A percentile compares a stretch with the other conserved stretches of the same genome.
Conservation (phyloP, 2,113 vertebrate species). For the Otus sunia region DNA sequence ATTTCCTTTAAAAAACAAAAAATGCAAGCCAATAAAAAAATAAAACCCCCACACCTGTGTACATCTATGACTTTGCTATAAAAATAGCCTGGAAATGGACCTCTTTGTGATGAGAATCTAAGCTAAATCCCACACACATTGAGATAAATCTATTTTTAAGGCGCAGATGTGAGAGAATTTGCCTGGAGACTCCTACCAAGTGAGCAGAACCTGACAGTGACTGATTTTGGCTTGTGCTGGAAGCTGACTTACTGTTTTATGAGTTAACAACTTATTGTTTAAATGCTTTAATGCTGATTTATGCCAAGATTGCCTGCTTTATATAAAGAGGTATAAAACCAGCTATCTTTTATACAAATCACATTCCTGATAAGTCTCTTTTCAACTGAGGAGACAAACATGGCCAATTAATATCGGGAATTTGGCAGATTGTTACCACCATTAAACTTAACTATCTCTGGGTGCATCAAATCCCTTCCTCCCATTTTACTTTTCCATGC, state of each 20-base stretch:
- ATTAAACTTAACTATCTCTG: slow-evolving; percentile 27
- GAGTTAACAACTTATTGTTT: slow-evolving; percentile 64
- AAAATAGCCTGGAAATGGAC: slow-evolving; percentile 35
- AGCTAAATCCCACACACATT: slow-evolving; percentile 2
- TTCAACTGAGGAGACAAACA: slow-evolving; percentile 49
- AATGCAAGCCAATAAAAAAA: not conserved
- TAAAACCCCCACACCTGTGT: slow-evolving; percentile 4
- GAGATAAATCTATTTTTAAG: slow-evolving; percentile 66
- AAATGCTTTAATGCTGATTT: slow-evolving; percentile 71
- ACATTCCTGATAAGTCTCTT: slow-evolving; percentile 32
- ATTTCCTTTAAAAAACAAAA: slow-evolving; percentile 6
- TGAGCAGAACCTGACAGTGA: slow-evolving; percentile 65
- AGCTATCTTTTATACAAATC: slow-evolving; percentile 58
- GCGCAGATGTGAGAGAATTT: slow-evolving; percentile 12
- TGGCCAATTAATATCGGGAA: slow-evolving; percentile 56
- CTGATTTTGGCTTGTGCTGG: slow-evolving; percentile 53
- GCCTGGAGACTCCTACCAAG: slow-evolving; percentile 27
- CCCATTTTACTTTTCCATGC: not conserved
- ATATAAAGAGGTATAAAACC: slow-evolving; percentile 53
- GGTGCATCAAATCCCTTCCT: not conserved
- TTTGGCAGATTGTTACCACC: slow-evolving; percentile 45
- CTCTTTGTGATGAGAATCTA: slow-evolving; percentile 4
- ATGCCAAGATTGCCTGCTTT: slow-evolving; percentile 36
- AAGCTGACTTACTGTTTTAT: slow-evolving; percentile 57
- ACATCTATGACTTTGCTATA: slow-evolving; percentile 19